Evolutionary conservation across 2,888 invertebrate genomes (phyloP), one percentile per base, ranked within the genome.

Genomic region (Eutolmus rufibarbis): DNA sequence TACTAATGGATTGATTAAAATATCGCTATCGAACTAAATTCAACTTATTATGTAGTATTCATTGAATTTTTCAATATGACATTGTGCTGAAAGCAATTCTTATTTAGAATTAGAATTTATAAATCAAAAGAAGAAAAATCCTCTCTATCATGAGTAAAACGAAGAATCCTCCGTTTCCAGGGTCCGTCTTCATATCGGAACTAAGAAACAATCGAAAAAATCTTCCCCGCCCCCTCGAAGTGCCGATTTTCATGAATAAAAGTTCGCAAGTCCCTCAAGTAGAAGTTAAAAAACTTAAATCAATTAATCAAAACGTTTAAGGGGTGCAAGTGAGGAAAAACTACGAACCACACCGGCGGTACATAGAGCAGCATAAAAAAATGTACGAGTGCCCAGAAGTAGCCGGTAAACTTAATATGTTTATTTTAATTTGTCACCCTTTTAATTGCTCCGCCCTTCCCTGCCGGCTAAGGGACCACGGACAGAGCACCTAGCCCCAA

Each of bases 221-320:
- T 14, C 28, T 56, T 34, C 56, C 82, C 34, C 23, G 34, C 1
- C 4, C 46, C 16, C 16, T 82, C 3, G 57, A 82, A 31, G 3
- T 82, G 12, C 82, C 82, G 7, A 8, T 82, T 34, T 82, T 82
- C 66, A 57, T 82, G 82, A 37, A n/a, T 19, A 82, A 82, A 57
- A 82, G 82, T 82, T 66, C 16, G 23, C 5, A 81, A 14, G 23
- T 19, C 19, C 34, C 16, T 12, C n/a, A 76, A n/a, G 34, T 76
- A 14, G 12, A 16, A 28, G 12, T 34, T 16, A 76, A 76, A 34
- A 28, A 76, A 34, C 37, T n/a, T 37, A 16, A 31, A n/a, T 34
- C 5, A 34, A 34, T 34, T 34, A 12, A 34, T 37, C 8, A 76
- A 37, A 34, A 28, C 31, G 23, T 81, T 81, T 81, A 51, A 82